phyloP scores from a whole-genome alignment of 2,888 invertebrate genomes.

The Cybosia mesomella region DNA sequence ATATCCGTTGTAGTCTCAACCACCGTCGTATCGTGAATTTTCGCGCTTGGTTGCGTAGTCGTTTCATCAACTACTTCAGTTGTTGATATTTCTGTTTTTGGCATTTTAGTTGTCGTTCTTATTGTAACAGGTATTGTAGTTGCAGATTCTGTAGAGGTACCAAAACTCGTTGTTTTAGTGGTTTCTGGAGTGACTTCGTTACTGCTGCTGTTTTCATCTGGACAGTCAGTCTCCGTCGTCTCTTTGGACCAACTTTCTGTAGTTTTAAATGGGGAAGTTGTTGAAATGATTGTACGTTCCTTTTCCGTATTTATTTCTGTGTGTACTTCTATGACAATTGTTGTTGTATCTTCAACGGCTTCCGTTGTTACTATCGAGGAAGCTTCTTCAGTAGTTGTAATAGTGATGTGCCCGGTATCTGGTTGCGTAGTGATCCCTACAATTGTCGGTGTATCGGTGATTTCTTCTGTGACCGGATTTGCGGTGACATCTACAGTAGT shows the following conservation, averaged over 20 bases:
- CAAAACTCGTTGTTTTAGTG: slow-evolving; percentile 42
- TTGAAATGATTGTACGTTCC: slow-evolving; percentile 54
- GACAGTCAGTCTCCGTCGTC: slow-evolving; percentile 35
- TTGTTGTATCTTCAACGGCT: slow-evolving; percentile 61
- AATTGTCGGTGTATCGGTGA: slow-evolving; percentile 14
- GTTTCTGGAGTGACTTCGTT: slow-evolving; percentile 68
- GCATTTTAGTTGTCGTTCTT: slow-evolving; percentile 20
- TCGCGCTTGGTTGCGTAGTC: slow-evolving; percentile 56
- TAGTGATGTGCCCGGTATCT: slow-evolving; percentile 6
- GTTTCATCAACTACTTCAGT: slow-evolving; percentile 34
- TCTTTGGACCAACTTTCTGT: slow-evolving; percentile 48
- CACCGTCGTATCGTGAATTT: slow-evolving; percentile 58
- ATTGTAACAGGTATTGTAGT: slow-evolving; percentile 29
- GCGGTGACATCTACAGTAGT: slow-evolving; percentile 39
- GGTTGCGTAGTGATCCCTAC: background rate
- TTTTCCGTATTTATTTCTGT: slow-evolving; percentile 74
- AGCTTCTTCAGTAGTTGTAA: slow-evolving; percentile 37
- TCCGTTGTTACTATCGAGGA: slow-evolving; percentile 41
- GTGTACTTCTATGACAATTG: slow-evolving; percentile 66
- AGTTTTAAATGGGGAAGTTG: slow-evolving; percentile 49
- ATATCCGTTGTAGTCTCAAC: slow-evolving; percentile 55
- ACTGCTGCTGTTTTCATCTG: slow-evolving; percentile 75
- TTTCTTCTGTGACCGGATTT: slow-evolving; percentile 32
- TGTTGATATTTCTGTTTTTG: slow-evolving; percentile 26
- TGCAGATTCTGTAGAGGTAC: slow-evolving; percentile 27